Evolutionary conservation across 2,888 invertebrate species (phyloP).

Genomic region (Eutolmus rufibarbis): DNA sequence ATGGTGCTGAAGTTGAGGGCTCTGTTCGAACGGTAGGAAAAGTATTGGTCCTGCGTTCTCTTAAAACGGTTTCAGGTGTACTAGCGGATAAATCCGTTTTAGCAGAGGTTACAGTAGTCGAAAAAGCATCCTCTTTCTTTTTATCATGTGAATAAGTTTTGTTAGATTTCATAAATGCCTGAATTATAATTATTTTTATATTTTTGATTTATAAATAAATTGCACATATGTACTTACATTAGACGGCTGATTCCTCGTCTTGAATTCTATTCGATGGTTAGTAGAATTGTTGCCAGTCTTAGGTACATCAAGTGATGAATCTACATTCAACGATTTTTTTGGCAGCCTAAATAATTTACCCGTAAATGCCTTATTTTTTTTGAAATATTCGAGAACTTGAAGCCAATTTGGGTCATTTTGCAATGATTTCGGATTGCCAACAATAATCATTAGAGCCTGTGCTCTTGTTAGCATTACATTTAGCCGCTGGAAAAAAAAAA

Average conservation of each 20-base stretch:
- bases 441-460: constrained; percentile 67
- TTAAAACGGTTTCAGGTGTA: too few relatives aligned
- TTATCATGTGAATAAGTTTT: not conserved
- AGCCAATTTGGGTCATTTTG: constrained; percentile 54
- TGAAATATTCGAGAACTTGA: constrained; percentile 52
- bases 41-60: too few relatives aligned
- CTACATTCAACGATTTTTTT: not conserved
- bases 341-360: constrained; percentile 44
- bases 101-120: too few relatives aligned
- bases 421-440: constrained; percentile 63
- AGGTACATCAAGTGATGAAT: not conserved
- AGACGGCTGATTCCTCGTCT: not conserved
- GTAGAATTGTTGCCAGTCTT: not conserved
- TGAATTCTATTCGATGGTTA: not conserved
- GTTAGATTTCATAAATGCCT: not conserved
- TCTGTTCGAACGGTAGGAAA: too few relatives aligned
- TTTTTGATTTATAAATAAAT: not conserved
- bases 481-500: constrained; percentile 64
- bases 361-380: constrained; percentile 48
- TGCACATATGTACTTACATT: not conserved
- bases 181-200: not conserved
- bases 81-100: too few relatives aligned
- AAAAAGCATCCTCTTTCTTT: too few relatives aligned
- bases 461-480: constrained; percentile 73
- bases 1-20: too few relatives aligned